Evolutionary conservation across 2,888 invertebrate species (phyloP).

Genomic region (Siphonodentalium dalli): DNA sequence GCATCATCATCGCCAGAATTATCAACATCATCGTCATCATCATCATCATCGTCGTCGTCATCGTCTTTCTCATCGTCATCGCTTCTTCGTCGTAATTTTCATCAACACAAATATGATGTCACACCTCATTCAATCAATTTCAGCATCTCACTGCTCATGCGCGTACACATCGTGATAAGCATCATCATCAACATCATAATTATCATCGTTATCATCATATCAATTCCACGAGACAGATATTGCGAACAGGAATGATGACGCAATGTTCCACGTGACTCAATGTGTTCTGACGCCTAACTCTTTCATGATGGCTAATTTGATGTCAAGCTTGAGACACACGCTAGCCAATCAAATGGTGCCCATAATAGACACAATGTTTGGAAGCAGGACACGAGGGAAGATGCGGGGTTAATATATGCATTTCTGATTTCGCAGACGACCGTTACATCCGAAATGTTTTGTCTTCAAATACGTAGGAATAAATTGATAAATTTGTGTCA

Average conservation of each 20-base stretch:
- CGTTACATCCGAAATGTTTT: no score
- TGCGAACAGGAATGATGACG: conserved; percentile 67
- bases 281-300: conserved; percentile 76
- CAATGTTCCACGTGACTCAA: conserved; percentile 79
- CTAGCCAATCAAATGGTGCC: conserved; percentile 63
- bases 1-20: no score
- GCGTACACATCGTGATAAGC: conserved; percentile 76
- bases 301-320: conserved; percentile 47
- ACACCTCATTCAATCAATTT: no score
- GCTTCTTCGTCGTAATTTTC: no score
- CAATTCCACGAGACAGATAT: conserved; percentile 71
- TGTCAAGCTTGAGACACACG: conserved; percentile 63
- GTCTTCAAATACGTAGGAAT: no score
- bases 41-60: no score
- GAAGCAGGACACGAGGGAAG: conserved; percentile 50
- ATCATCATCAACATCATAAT: conserved; percentile 75
- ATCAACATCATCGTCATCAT: no score
- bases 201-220: conserved; percentile 72
- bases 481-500: no score
- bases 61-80: no score
- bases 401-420: conserved; percentile 76
- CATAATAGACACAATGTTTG: conserved; percentile 63
- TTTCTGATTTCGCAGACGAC: conserved; percentile 83
- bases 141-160: conserved; percentile 88
- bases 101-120: no score